Conservation (phyloP, 2,113 vertebrate species). For the Pipra filicauda region DNA sequence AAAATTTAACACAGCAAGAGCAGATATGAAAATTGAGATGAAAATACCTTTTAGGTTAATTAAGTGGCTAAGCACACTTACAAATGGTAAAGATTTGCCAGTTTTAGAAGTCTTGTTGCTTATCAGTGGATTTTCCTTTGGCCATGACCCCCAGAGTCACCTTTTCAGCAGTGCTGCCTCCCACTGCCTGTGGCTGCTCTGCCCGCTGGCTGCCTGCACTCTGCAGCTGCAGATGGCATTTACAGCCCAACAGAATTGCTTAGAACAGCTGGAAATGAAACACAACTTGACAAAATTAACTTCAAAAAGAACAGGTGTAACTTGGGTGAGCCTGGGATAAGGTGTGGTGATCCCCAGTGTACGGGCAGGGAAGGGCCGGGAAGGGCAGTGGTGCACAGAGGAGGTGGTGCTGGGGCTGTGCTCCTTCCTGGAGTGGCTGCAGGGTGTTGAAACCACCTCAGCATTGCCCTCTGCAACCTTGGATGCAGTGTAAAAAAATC, state of each 20-base stretch:
- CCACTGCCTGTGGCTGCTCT: no score
- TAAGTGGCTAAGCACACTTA: not conserved
- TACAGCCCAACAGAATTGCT: not conserved
- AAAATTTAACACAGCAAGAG: not conserved
- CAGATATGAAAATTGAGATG: not conserved
- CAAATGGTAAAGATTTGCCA: not conserved
- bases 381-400: not conserved
- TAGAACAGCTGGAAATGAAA: not conserved
- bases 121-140: not conserved
- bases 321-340: no score
- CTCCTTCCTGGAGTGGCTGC: rapidly evolving
- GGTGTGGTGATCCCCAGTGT: rapidly evolving
- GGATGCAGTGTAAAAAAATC: not conserved
- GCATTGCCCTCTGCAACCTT: not conserved
- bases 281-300: not conserved
- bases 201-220: not conserved
- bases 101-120: not conserved
- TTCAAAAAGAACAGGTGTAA: not conserved
- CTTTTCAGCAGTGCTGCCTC: not conserved
- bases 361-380: not conserved
- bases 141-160: not conserved
- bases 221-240: not conserved
- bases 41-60: not conserved
- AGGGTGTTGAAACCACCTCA: not conserved
- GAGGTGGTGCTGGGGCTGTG: rapidly evolving